phyloP scores from a whole-genome alignment of 2,113 vertebrate species.

The Maccullochella peelii region DNA sequence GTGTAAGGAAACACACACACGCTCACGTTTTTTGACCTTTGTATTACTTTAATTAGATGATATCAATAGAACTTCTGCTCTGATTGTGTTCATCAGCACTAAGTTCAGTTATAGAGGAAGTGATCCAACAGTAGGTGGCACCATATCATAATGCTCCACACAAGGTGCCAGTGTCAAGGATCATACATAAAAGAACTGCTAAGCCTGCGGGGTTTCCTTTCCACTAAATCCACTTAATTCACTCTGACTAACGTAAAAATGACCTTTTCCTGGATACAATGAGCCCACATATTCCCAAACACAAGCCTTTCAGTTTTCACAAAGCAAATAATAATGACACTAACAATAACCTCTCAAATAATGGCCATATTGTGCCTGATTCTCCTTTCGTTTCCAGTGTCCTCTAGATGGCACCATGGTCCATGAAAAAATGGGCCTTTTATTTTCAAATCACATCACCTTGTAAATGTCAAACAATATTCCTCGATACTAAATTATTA shows the following conservation, averaged over 20 bases:
- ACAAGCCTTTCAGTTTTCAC: background rate
- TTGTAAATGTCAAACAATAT: slow-evolving; percentile 69
- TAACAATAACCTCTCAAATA: background rate
- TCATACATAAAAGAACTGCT: background rate
- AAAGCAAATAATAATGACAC: background rate
- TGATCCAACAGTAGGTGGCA: slow-evolving; percentile 75
- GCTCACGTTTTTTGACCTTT: slow-evolving; percentile 11
- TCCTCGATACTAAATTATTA: slow-evolving; percentile 65
- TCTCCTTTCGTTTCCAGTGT: background rate
- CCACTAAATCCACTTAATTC: background rate
- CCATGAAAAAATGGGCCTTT: slow-evolving; percentile 74
- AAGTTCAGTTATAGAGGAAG: background rate
- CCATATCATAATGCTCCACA: slow-evolving; percentile 40
- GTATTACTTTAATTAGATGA: slow-evolving; percentile 31
- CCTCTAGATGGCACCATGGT: slow-evolving; percentile 85
- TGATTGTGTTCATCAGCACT: slow-evolving; percentile 2
- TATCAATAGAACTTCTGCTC: background rate
- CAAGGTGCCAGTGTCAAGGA: background rate
- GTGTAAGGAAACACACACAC: background rate
- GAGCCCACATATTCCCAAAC: background rate
- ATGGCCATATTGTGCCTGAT: background rate
- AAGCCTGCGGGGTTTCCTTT: background rate
- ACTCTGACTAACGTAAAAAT: background rate
- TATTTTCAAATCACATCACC: slow-evolving; percentile 61
- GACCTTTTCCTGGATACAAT: background rate